A percentile compares a stretch with the other conserved stretches of the same genome.
Evolutionary conservation across 1,140 invertebrate genomes (phyloP).

Genomic region (Drosophila gunungcola): DNA sequence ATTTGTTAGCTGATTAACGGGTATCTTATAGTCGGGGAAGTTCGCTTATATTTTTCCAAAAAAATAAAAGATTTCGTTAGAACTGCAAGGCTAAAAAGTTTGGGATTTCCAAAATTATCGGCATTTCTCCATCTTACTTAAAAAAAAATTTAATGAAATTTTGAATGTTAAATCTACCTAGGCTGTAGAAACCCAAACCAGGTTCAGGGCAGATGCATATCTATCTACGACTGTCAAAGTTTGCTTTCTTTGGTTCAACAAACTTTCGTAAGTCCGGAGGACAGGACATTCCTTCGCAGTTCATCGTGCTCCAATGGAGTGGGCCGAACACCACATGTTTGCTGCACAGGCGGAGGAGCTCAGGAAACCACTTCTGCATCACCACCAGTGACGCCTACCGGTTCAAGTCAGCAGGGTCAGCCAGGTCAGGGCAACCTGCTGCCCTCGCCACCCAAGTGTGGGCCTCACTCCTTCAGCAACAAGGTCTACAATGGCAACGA

Average conservation of each 20-base stretch:
- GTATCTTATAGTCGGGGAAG: too few species aligned
- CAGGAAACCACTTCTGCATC: constrained; percentile 10
- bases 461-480: constrained; percentile 54
- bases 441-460: constrained; percentile 65
- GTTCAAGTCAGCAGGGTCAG: constrained; percentile 12
- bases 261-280: constrained; percentile 6
- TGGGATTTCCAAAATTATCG: neutral
- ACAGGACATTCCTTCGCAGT: constrained; percentile 54
- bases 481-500: constrained; percentile 81
- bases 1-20: too few species aligned
- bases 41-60: too few species aligned
- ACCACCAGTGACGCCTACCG: constrained; percentile 13
- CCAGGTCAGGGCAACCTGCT: constrained; percentile 36
- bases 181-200: constrained; percentile 72
- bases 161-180: neutral
- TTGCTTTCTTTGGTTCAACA: constrained; percentile 50
- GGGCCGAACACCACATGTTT: constrained; percentile 63
- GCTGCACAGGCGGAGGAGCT: constrained; percentile 49
- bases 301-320: constrained; percentile 67
- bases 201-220: constrained; percentile 61
- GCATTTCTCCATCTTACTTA: neutral
- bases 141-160: too few species aligned
- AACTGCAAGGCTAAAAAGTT: too few species aligned
- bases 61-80: too few species aligned
- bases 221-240: constrained; percentile 72